These are phyloP conservation scores for Xestia xanthographa DNA, from an alignment of 2,888 invertebrate genomes.

Conservation along the genomic window DNA sequence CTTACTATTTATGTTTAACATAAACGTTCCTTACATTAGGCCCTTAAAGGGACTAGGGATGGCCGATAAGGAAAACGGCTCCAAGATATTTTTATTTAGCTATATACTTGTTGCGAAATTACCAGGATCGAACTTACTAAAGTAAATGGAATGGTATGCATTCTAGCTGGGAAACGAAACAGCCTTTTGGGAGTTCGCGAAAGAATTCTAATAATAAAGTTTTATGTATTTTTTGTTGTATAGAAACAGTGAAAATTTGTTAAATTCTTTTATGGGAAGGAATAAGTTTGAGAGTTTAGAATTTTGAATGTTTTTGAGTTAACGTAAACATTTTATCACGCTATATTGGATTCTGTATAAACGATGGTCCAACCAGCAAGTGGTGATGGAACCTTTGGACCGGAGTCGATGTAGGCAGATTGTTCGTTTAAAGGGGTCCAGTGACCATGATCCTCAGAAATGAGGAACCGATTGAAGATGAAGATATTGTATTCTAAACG, in stretches of 20 bases:
- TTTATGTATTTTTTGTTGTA: conserved; percentile 25
- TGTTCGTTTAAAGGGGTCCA: no score
- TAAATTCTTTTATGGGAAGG: conserved; percentile 23
- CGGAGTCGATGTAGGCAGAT: no score
- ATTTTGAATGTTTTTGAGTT: neutral
- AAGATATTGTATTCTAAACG: neutral
- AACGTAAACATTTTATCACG: neutral
- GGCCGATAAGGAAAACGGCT: conserved; percentile 63
- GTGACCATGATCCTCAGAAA: no score
- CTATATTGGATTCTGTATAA: neutral
- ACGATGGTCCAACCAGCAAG: no score
- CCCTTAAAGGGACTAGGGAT: conserved; percentile 57
- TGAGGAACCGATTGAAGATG: no score
- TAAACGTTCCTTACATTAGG: conserved; percentile 66
- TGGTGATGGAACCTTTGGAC: no score
- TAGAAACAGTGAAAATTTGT: conserved; percentile 14
- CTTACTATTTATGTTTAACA: conserved; percentile 67
- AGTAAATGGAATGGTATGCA: conserved; percentile 64
- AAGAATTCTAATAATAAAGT: conserved; percentile 46
- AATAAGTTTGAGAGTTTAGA: conserved; percentile 1
- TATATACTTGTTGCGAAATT: conserved; percentile 55
- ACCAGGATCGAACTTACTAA: conserved; percentile 54
- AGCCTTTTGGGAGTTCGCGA: conserved; percentile 40
- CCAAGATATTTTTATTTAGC: conserved; percentile 60
- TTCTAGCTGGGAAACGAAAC: conserved; percentile 21